Evolutionary conservation across 2,888 invertebrate species (phyloP), one percentile per base, ranked within the genome.

Genomic region (Acronicta aceris): DNA sequence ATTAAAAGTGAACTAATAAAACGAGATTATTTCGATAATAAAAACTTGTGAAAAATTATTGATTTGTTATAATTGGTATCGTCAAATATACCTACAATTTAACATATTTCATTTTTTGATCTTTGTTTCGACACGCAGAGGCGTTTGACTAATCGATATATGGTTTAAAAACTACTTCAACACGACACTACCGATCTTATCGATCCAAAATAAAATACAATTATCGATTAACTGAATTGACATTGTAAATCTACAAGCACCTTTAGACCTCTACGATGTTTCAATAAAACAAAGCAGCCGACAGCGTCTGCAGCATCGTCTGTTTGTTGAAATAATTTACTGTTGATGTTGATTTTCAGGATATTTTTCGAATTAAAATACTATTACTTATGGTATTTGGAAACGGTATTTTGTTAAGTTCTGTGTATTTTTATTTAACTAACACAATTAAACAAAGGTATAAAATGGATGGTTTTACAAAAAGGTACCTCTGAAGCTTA

Each of bases 101-200:
- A 36, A 53, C 54, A 57, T 59, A 60, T 66, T 47, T 47, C 17
- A 50, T 65, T 55, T n/a, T 58, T 54, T 36, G 25, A 62, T 59
- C 36, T 65, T 53, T 65, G 47, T 72, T 72, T 52, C 47, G 41
- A 51, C 38, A 38, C 42, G 52, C 30, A 68, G 68, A 69, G 68
- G 57, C 54, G 49, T 70, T 70, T 76, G 61, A 77, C 63, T 64
- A 74, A 75, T 71, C 50, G 75, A 21, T 36, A 17, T 45, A 27
- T 46, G 41, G 13, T 41, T 54, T 65, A 56, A 65, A 21, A 59
- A 54, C 45, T 68, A 53, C 45, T 36, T 51, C 61, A 25, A 61
- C 58, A 57, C 41, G 33, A 58, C 50, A 58, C 51, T 13, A 48
- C 17, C 27, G 62, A 71, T 74, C 51, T 60, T 65, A 72, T 72